Conservation (phyloP, 1,140 invertebrate species). For the Lutraria rhynchaena region DNA sequence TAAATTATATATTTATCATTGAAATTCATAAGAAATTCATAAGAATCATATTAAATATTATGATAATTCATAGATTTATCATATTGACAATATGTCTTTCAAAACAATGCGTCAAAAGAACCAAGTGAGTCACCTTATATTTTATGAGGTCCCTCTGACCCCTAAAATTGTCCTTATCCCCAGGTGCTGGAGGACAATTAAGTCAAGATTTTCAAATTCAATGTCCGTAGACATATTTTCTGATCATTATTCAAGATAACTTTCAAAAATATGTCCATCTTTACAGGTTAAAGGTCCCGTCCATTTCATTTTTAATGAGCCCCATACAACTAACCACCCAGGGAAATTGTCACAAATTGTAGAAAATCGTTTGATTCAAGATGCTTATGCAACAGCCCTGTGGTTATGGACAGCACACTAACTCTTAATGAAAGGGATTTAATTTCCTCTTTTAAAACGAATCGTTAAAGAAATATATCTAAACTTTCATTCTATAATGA, state of each 20-base stretch:
- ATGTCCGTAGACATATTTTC: conserved; percentile 56
- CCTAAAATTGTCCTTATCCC: not conserved
- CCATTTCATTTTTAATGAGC: conserved; percentile 60
- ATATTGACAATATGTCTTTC: too few species aligned
- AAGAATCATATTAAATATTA: too few species aligned
- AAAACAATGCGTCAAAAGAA: too few species aligned
- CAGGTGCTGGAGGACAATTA: conserved; percentile 49
- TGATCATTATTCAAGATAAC: conserved; percentile 57
- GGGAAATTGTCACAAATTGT: conserved; percentile 55
- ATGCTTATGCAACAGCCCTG: conserved; percentile 55
- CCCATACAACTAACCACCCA: conserved; percentile 40
- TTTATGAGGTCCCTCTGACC: not conserved
- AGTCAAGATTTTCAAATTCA: conserved; percentile 55
- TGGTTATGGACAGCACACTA: conserved; percentile 21
- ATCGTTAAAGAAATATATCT: conserved; percentile 60
- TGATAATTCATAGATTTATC: too few species aligned
- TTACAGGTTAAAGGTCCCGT: conserved; percentile 35
- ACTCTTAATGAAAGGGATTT: conserved; percentile 42
- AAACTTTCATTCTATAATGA: conserved; percentile 44
- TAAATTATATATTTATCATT: too few species aligned
- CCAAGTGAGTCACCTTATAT: too few species aligned
- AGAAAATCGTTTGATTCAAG: conserved; percentile 59
- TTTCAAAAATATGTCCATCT: conserved; percentile 58
- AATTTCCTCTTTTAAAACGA: conserved; percentile 61
- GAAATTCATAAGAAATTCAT: too few species aligned